phyloP scores from a whole-genome alignment of 2,888 invertebrate genomes.

The Hedychridium roseum region DNA sequence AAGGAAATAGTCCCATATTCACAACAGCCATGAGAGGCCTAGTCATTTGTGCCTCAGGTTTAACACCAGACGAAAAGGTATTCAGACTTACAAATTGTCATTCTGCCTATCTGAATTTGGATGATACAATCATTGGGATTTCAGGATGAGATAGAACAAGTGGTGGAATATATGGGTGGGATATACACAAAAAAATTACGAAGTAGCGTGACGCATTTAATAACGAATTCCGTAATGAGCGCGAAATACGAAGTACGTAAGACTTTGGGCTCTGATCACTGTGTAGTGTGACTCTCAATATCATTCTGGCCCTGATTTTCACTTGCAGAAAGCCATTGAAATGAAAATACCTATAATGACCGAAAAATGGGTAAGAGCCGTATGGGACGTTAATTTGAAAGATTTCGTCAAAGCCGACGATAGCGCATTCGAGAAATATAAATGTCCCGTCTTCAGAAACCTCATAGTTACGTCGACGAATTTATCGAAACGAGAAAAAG shows the following conservation, averaged over 20 bases:
- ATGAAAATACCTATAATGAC: constrained; percentile 75
- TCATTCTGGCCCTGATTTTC: too few relatives aligned
- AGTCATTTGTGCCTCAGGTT: constrained; percentile 72
- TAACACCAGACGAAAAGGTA: constrained; percentile 66
- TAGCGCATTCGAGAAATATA: constrained; percentile 69
- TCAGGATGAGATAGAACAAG: constrained; percentile 70
- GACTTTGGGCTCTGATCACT: too few relatives aligned
- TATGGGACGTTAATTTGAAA: constrained; percentile 78
- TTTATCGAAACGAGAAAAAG: constrained; percentile 71
- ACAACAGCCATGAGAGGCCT: constrained; percentile 82
- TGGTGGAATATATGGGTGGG: constrained; percentile 82
- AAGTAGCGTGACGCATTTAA: constrained; percentile 79
- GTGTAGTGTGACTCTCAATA: too few relatives aligned
- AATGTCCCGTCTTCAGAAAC: constrained; percentile 79
- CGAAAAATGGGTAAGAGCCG: constrained; percentile 79
- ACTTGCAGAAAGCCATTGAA: constrained; percentile 72
- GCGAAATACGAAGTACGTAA: constrained; percentile 77
- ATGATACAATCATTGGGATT: constrained; percentile 43
- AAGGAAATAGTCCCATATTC: constrained; percentile 78
- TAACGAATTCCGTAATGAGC: constrained; percentile 79
- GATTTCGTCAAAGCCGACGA: constrained; percentile 72
- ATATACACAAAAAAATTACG: constrained; percentile 72
- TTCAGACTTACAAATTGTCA: too few relatives aligned
- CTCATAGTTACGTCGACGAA: constrained; percentile 83
- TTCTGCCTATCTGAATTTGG: constrained; percentile 40